Base-by-base conservation (phyloP, 2,113 vertebrate genomes). In the Electrona antarctica region DNA sequence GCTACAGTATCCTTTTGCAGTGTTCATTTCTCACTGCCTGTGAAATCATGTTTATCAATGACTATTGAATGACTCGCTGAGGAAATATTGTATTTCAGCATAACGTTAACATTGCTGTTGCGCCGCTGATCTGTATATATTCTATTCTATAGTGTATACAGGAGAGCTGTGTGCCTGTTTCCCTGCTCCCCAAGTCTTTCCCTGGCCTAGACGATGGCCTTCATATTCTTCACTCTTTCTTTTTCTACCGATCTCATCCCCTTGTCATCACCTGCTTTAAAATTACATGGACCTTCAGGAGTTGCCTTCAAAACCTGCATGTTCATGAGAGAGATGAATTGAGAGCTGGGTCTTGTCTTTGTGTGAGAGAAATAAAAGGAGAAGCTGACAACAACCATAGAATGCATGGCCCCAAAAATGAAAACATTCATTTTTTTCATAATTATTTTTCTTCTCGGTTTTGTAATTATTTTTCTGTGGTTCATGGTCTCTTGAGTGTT, bases 211-310 rank as follows among this genome's bases (percentile, higher is more conserved):
- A 64, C 11, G 7, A 14, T 58, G 65, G 59, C 75, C 84, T 71
- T 68, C 74, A 81, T 83, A 80, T 87, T 85, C 86, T 83, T 80
- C 82, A 85, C 59, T 79, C 77, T 74, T 73, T 63, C 67, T 69
- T 28, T 8, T 21, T n/a, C 64, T 41, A 57, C 63, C 60, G 74
- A 45, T 71, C 84, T 80, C 88, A 84, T 85, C 85, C 79, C 85
- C 80, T 85, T 92, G 90, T 92, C 88, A 84, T 87, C 90, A 84
- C 87, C 82, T 12, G 70, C 46, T 90, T 86, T 77, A 77, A 77
- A 84, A 81, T 73, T 78, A 85, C 80, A 87, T 73, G 78, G 71
- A n/a, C n/a, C n/a, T 21, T 21, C 21, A 21, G 21, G 21, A 21
- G 21, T 21, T 21, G 21, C 21, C 21, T 21, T 21, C 21, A 21